Evolutionary conservation across 1,140 invertebrate species (phyloP).

Genomic region (Drosophila ananassae): DNA sequence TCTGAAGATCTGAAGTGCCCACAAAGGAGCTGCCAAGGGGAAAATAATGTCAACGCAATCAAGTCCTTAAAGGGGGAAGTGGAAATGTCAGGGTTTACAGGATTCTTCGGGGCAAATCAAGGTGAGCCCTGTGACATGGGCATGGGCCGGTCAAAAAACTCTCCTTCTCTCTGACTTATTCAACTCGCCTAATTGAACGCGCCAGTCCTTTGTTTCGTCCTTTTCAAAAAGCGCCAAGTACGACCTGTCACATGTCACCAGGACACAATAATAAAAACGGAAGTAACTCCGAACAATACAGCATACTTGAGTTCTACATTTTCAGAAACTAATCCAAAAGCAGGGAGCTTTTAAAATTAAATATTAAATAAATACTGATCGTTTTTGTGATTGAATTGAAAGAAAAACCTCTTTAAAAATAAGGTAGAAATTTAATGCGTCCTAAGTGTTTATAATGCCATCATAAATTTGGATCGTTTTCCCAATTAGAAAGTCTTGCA

Average conservation of each 20-base stretch:
- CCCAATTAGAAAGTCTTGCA: not conserved
- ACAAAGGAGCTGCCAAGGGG: conserved; percentile 44
- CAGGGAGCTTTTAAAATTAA: too few species aligned
- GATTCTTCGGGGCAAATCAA: conserved; percentile 20
- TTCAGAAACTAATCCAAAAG: not conserved
- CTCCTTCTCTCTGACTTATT: conserved; percentile 30
- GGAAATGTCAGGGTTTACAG: conserved; percentile 56
- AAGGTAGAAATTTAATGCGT: not conserved
- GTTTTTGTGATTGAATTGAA: too few species aligned
- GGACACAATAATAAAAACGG: conserved; percentile 22
- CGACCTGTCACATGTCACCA: conserved; percentile 75
- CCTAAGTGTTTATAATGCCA: too few species aligned
- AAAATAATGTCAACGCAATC: conserved; percentile 50
- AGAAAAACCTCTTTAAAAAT: not conserved
- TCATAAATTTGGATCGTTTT: too few species aligned
- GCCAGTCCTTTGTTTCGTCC: conserved; percentile 43
- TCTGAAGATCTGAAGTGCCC: conserved; percentile 59
- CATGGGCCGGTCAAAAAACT: conserved; percentile 33
- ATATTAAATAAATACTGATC: too few species aligned
- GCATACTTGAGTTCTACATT: conserved; percentile 5
- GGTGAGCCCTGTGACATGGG: conserved; percentile 51
- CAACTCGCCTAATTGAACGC: conserved; percentile 45
- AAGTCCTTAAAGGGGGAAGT: conserved; percentile 45
- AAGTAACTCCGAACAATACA: conserved; percentile 10
- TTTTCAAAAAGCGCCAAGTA: conserved; percentile 33